Percentiles rank a stretch among this genome's conserved stretches.
Evolutionary conservation across 1,140 invertebrate genomes (phyloP).

Genomic region (Aphaenogaster rudis): DNA sequence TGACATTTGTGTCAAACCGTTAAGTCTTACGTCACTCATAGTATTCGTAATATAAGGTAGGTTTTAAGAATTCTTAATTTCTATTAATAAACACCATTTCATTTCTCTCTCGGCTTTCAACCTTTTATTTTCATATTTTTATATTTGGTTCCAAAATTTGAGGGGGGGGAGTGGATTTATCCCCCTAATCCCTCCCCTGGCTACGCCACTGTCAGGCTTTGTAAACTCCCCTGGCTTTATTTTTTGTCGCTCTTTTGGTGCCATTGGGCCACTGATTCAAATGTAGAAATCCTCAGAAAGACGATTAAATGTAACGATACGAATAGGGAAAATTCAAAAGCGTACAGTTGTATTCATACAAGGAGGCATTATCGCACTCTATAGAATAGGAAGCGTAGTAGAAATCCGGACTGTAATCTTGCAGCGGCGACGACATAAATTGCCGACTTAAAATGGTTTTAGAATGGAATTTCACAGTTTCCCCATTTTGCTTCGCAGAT

Average conservation of each 20-base stretch:
- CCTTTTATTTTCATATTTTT: too few species aligned
- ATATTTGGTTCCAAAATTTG: neutral
- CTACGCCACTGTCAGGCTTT: too few species aligned
- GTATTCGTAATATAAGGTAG: too few species aligned
- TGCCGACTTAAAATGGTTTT: constrained; percentile 17
- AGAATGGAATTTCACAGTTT: constrained; percentile 4
- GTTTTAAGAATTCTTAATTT: too few species aligned
- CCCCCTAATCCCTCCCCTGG: too few species aligned
- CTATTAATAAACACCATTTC: too few species aligned
- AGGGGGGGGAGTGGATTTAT: too few species aligned
- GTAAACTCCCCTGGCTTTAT: neutral
- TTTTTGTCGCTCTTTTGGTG: neutral
- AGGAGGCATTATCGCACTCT: neutral
- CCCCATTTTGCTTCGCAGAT: neutral
- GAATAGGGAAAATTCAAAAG: neutral
- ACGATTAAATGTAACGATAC: neutral
- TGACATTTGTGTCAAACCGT: too few species aligned
- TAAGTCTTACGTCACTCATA: too few species aligned
- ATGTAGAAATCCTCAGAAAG: neutral
- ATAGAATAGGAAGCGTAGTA: constrained; percentile 13
- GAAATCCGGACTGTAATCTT: constrained; percentile 9
- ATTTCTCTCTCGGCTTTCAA: neutral
- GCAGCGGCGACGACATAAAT: neutral
- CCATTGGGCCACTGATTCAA: neutral
- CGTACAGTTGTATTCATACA: neutral